phyloP scores from a whole-genome alignment of 2,888 invertebrate genomes.

The Cantharis rustica region DNA sequence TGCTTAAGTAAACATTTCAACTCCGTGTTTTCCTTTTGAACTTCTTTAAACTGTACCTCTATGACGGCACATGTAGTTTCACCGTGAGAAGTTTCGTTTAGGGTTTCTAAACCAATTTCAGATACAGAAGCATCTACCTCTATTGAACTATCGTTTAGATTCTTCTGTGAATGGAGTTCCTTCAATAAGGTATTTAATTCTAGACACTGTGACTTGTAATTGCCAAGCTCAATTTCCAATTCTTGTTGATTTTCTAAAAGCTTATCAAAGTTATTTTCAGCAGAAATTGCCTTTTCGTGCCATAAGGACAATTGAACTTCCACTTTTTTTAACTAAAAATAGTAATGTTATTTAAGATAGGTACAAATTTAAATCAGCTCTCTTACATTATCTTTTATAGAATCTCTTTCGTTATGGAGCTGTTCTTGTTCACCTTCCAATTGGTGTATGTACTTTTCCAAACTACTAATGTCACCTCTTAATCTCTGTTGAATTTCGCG shows the following conservation, averaged over 20 bases:
- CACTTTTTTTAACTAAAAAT: slow-evolving; percentile 52
- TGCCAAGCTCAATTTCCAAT: slow-evolving; percentile 43
- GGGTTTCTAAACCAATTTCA: background rate
- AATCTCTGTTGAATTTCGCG: slow-evolving; percentile 47
- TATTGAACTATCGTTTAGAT: slow-evolving; percentile 40
- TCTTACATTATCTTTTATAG: slow-evolving; percentile 53
- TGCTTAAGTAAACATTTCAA: slow-evolving; percentile 34
- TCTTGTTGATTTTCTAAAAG: slow-evolving; percentile 42
- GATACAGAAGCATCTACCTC: slow-evolving; percentile 33
- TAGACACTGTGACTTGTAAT: slow-evolving; percentile 43
- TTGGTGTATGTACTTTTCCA: slow-evolving; percentile 60
- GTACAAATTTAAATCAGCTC: background rate
- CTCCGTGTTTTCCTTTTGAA: slow-evolving; percentile 44
- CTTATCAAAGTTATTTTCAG: slow-evolving; percentile 43
- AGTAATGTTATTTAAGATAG: slow-evolving; percentile 41
- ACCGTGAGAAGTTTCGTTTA: slow-evolving; percentile 37
- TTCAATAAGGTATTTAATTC: slow-evolving; percentile 57
- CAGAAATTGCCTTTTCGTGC: slow-evolving; percentile 45
- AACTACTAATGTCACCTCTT: slow-evolving; percentile 58
- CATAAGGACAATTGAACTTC: slow-evolving; percentile 47
- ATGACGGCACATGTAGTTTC: slow-evolving; percentile 53
- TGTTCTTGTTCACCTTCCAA: slow-evolving; percentile 61
- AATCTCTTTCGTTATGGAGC: slow-evolving; percentile 59
- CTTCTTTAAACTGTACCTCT: slow-evolving; percentile 54
- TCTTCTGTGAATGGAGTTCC: slow-evolving; percentile 44